phyloP scores from a whole-genome alignment of 2,888 invertebrate genomes.

The Synanthedon vespiformis region DNA sequence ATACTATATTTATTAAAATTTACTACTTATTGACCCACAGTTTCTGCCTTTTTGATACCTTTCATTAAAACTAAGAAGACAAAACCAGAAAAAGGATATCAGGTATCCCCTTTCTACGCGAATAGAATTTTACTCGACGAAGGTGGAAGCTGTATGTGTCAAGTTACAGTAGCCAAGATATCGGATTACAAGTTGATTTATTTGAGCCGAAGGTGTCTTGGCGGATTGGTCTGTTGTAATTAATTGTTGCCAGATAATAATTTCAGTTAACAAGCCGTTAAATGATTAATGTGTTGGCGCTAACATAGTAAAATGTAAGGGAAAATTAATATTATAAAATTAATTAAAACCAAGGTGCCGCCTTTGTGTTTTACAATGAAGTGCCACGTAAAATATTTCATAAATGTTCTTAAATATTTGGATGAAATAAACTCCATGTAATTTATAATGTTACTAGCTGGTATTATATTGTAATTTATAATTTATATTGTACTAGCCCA shows the following conservation, averaged over 20 bases:
- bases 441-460: too few relatives aligned
- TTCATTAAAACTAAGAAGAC: too few relatives aligned
- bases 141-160: not conserved
- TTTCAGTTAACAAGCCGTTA: slow-evolving; percentile 21
- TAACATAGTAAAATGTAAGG: not conserved
- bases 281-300: slow-evolving; percentile 20
- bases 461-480: too few relatives aligned
- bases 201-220: slow-evolving; percentile 31
- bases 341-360: not conserved
- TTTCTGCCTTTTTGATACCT: too few relatives aligned
- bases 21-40: too few relatives aligned
- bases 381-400: too few relatives aligned
- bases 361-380: not conserved
- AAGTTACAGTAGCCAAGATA: slow-evolving; percentile 24
- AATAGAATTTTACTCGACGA: not conserved
- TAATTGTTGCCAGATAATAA: slow-evolving; percentile 41
- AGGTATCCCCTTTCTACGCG: too few relatives aligned
- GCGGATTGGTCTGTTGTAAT: slow-evolving; percentile 23
- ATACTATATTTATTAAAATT: too few relatives aligned
- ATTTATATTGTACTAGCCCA: too few relatives aligned
- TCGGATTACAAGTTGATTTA: slow-evolving; percentile 43
- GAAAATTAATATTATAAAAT: not conserved
- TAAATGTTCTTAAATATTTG: too few relatives aligned
- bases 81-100: too few relatives aligned
- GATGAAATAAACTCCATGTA: too few relatives aligned